Base-by-base conservation (phyloP, 1,140 invertebrate species). In the Caerostris extrusa region DNA sequence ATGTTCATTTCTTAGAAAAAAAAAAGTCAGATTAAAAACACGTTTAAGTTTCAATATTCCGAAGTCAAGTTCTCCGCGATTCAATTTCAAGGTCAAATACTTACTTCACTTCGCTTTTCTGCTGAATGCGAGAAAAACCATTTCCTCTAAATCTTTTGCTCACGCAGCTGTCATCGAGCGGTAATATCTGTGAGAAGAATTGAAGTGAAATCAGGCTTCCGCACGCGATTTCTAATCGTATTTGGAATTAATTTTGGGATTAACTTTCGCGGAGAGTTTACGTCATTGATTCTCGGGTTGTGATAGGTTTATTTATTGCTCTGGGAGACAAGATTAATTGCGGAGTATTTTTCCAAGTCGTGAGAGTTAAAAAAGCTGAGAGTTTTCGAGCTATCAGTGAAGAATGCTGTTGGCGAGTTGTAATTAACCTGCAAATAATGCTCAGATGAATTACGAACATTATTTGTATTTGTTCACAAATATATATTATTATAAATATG, bases 201-300 rank as follows among this genome's bases (percentile, higher is more conserved):
- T 34, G 8, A 77, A 77, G 69, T 12, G 34, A 77, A 7, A 34
- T 8, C 69, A 77, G 19, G 7, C 3, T 77, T 77, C 50, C 8
- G 69, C 69, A 77, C 69, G 69, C 69, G 69, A 77, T 77, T 50
- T 34, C 10, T 77, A 77, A 77, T 77, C 69, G 34, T 12, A n/a
- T 67, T 53, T 12, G 69, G 69, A 77, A 77, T 77, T 77, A 77
- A 77, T 77, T 77, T 77, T 50, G 69, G 69, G 69, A 77, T 77
- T 77, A 77, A 77, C 69, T 77, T 77, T 77, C 69, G 34, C 69
- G 7, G 69, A 50, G 12, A 77, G 69, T 50, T 77, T 12, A 10
- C 19, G 69, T 50, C 69, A 77, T 50, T 50, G 69, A 77, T 34
- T 34, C 34, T 34, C 34, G 34, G 2, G 34, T 34, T 34, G 34